Evolutionary conservation across 2,113 vertebrate genomes (phyloP), one percentile per base, ranked within the genome.

Genomic region (Rhinopomastus cyanomelas): DNA sequence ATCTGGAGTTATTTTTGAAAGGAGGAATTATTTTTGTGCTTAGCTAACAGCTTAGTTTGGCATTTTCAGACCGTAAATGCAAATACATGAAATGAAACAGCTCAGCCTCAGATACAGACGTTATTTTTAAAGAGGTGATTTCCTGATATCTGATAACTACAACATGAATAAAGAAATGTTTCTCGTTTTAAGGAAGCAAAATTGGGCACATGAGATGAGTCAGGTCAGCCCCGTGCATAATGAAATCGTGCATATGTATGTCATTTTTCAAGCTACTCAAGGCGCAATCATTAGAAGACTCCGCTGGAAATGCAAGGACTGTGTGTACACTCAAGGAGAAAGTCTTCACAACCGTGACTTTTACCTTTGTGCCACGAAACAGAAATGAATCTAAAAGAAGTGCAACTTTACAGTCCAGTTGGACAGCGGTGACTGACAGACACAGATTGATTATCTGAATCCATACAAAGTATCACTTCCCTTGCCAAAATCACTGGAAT

Each of bases 191-290:
- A 74, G 18, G 29, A 93, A 85, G 37, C 15, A 67, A 80, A 66
- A 80, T 1, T 25, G 3, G 42, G 26, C 39, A 53, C 0, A 0
- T 20, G 56, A 66, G 42, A 57, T 2, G 0, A 88, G 16, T 64
- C 1, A 2, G 29, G 48, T 49, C 61, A 59, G 37, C 7, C 39
- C 29, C 46, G 16, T 0, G 1, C 25, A 36, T 9, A 78, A 73
- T 22, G 53, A 81, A 86, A 48, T 30, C 52, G 42, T 78, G 37
- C 30, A 78, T 75, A 21, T 29, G 3, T 11, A 49, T 17, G 9
- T 13, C 5, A 6, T 26, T 90, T 81, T 85, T 69, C 60, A 93
- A 61, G 53, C 53, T 82, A 81, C 4, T 81, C 60, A 77, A 36
- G 12, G 16, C 10, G 12, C 6, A 78, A 60, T 59, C 29, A 59